Conservation (phyloP, 2,113 vertebrate species). For the Girardinichthys multiradiatus region DNA sequence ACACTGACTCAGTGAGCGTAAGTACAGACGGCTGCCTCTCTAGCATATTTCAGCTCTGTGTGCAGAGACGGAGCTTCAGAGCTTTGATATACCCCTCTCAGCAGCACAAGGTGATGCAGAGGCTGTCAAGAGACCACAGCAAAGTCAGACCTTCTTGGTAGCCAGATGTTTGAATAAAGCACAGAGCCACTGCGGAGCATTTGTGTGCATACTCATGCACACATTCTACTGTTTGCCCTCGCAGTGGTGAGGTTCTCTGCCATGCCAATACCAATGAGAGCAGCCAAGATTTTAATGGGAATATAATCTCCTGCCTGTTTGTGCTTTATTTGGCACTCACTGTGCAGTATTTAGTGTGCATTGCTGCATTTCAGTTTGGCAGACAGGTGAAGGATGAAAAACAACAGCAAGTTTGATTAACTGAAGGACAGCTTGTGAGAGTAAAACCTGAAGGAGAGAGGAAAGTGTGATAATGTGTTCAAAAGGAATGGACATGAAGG, state of each 20-base stretch:
- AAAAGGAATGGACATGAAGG: slow-evolving; percentile 1
- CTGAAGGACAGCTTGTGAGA: slow-evolving; percentile 29
- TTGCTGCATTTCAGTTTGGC: slow-evolving; percentile 34
- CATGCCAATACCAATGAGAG: slow-evolving; percentile 66
- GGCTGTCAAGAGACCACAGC: slow-evolving; percentile 44
- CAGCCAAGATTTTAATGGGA: slow-evolving; percentile 75
- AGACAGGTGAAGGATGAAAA: slow-evolving; percentile 28
- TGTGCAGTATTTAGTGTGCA: slow-evolving; percentile 32
- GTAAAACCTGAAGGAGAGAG: background rate
- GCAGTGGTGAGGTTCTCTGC: slow-evolving; percentile 47
- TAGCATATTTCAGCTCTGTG: slow-evolving; percentile 35
- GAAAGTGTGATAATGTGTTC: background rate
- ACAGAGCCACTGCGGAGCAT: slow-evolving; percentile 17
- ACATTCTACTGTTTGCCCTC: slow-evolving; percentile 51
- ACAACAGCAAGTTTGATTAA: slow-evolving; percentile 28
- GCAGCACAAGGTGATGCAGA: slow-evolving; percentile 25
- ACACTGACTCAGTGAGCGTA: slow-evolving; percentile 58
- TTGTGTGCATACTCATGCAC: slow-evolving; percentile 18
- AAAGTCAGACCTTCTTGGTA: slow-evolving; percentile 30
- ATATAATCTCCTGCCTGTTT: slow-evolving; percentile 70
- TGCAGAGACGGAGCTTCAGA: slow-evolving; percentile 42
- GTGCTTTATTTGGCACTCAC: slow-evolving; percentile 55
- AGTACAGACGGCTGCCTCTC: slow-evolving; percentile 65
- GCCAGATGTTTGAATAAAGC: slow-evolving; percentile 34
- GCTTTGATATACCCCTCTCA: slow-evolving; percentile 54